phyloP scores from a whole-genome alignment of 1,140 invertebrate species.

The Scaptomyza hsui region DNA sequence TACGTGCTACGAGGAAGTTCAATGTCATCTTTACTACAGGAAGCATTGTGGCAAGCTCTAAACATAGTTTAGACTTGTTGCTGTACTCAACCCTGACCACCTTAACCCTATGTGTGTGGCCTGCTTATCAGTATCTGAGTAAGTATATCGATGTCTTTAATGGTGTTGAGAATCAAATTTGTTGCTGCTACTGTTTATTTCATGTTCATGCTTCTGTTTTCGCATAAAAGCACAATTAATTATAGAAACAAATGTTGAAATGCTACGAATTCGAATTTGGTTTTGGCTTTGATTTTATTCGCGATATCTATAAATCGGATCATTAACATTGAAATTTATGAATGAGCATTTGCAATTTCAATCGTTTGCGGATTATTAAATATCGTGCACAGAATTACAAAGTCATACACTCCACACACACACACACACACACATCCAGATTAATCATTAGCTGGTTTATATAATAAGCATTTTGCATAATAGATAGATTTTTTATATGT shows the following conservation, averaged over 20 bases:
- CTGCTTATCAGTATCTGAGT: constrained; percentile 48
- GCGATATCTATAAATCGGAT: constrained; percentile 42
- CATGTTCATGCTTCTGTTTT: constrained; percentile 32
- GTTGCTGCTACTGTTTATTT: constrained; percentile 28
- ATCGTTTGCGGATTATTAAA: constrained; percentile 31
- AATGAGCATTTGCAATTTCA: constrained; percentile 56
- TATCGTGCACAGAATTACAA: constrained; percentile 51
- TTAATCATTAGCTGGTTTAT: constrained; percentile 37
- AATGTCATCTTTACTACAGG: constrained; percentile 65
- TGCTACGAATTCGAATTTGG: constrained; percentile 28
- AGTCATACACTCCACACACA: constrained; percentile 30
- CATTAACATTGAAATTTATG: constrained; percentile 69
- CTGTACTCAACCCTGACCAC: constrained; percentile 55
- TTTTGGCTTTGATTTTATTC: constrained; percentile 39
- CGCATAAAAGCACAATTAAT: constrained; percentile 71
- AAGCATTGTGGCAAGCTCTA: constrained; percentile 38
- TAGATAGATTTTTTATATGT: constrained; percentile 17
- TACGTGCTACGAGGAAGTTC: constrained; percentile 49
- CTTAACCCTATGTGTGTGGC: constrained; percentile 48
- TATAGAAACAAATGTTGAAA: constrained; percentile 58
- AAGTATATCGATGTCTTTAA: constrained; percentile 14
- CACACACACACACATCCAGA: constrained; percentile 20
- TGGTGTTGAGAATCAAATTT: constrained; percentile 28
- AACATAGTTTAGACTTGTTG: background rate
- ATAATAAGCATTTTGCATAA: constrained; percentile 48